These are phyloP conservation scores for Perca schrenkii DNA, from an alignment of 2,113 vertebrate species.

Conservation along the genomic window DNA sequence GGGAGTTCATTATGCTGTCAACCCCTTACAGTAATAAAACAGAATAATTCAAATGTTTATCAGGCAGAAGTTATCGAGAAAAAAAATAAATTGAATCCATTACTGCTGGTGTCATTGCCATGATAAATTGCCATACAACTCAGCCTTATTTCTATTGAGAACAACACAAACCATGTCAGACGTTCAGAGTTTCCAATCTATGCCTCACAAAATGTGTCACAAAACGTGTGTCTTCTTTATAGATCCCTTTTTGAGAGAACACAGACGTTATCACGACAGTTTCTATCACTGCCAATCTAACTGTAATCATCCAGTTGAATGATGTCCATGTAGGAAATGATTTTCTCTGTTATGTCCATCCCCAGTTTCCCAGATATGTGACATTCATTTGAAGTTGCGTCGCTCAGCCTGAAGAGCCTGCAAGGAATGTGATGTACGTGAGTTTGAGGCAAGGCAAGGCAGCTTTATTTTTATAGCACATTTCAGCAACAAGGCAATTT, in stretches of 20 bases:
- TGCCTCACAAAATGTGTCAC: background rate
- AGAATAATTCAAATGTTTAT: background rate
- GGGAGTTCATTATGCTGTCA: too few species aligned
- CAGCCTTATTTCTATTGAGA: background rate
- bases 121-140: too few species aligned
- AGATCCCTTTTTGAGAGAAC: background rate
- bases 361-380: background rate
- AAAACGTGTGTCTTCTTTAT: background rate
- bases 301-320: background rate
- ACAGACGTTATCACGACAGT: background rate
- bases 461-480: too few species aligned
- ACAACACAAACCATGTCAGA: background rate
- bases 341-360: constrained; percentile 10
- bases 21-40: too few species aligned
- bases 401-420: too few species aligned
- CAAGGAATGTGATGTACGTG: too few species aligned
- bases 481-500: too few species aligned
- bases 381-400: background rate
- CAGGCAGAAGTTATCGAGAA: background rate
- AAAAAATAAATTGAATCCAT: too few species aligned
- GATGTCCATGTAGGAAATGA: constrained; percentile 1
- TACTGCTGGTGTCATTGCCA: background rate
- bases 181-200: background rate
- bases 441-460: too few species aligned
- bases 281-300: background rate